Evolutionary conservation across 2,888 invertebrate species (phyloP).

Genomic region (Nematopogon swammerdamellus): DNA sequence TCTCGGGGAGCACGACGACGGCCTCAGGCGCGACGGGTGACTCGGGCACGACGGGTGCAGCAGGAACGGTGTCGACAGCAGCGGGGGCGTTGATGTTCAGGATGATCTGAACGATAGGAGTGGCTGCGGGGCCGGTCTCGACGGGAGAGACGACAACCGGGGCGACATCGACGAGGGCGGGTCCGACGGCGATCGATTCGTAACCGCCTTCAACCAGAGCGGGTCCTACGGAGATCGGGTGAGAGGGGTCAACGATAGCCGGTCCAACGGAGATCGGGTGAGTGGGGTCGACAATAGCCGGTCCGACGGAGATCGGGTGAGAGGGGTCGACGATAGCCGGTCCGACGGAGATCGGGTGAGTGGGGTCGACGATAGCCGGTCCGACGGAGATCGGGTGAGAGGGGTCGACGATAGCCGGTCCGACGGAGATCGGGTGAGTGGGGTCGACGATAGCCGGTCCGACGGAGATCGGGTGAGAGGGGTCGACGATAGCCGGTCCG

Average conservation of each 20-base stretch:
- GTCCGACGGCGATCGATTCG: conserved; percentile 14
- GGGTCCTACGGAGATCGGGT: too few relatives aligned
- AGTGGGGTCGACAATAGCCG: conserved; percentile 3
- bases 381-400: conserved; percentile 7
- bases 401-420: too few relatives aligned
- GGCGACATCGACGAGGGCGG: conserved; percentile 14
- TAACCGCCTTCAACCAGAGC: conserved; percentile 6
- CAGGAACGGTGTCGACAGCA: conserved; percentile 7
- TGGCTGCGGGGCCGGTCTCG: conserved; percentile 14
- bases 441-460: conserved; percentile 8
- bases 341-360: conserved; percentile 14
- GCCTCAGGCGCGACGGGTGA: conserved; percentile 7
- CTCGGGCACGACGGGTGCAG: conserved; percentile 6
- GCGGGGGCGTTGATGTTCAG: conserved; percentile 13
- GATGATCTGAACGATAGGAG: conserved; percentile 18
- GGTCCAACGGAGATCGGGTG: too few relatives aligned
- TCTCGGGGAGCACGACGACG: conserved; percentile 5
- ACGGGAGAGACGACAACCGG: conserved; percentile 17
- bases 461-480: conserved; percentile 4
- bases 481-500: conserved; percentile 12
- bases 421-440: not conserved
- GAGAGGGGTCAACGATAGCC: too few relatives aligned
- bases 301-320: conserved; percentile 6
- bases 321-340: conserved; percentile 15
- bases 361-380: conserved; percentile 1